phyloP scores from a whole-genome alignment of 2,797 vertebrate genomes.

The Aulostomus chinensis region DNA sequence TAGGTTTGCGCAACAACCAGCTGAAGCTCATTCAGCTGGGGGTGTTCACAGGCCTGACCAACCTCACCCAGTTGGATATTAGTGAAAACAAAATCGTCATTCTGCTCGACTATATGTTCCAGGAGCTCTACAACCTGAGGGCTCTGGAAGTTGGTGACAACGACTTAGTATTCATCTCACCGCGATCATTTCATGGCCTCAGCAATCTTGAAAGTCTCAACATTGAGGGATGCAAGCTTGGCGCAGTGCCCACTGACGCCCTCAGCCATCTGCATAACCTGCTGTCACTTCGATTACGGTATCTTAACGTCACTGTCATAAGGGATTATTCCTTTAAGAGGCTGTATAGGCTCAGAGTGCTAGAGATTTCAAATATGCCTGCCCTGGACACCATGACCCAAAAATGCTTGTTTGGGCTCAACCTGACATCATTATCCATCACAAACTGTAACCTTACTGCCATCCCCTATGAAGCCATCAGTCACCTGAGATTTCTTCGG shows the following conservation, averaged over 20 bases:
- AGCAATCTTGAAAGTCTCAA: slow-evolving; percentile 94
- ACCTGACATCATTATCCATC: slow-evolving; percentile 93
- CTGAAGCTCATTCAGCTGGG: slow-evolving; percentile 96
- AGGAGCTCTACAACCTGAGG: slow-evolving; percentile 97
- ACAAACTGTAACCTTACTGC: slow-evolving; percentile 92
- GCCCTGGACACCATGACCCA: slow-evolving; percentile 92
- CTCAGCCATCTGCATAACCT: slow-evolving; percentile 95
- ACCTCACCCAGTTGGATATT: slow-evolving; percentile 97
- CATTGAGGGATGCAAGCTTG: slow-evolving; percentile 94
- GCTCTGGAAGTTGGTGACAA: slow-evolving; percentile 98
- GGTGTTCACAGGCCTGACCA: slow-evolving; percentile 96
- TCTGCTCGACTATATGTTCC: slow-evolving; percentile 98
- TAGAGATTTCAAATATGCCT: slow-evolving; percentile 95
- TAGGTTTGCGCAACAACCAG: slow-evolving; percentile 95
- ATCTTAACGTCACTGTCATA: slow-evolving; percentile 92
- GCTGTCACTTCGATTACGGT: slow-evolving; percentile 88
- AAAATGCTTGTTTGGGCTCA: slow-evolving; percentile 95
- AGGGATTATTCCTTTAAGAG: slow-evolving; percentile 96
- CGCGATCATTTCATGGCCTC: slow-evolving; percentile 94
- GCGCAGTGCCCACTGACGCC: slow-evolving; percentile 94
- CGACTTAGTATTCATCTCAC: slow-evolving; percentile 96
- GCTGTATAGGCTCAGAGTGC: slow-evolving; percentile 90
- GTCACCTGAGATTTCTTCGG: slow-evolving; percentile 93
- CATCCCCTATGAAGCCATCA: slow-evolving; percentile 93
- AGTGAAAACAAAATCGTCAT: slow-evolving; percentile 99